A percentile compares a stretch with the other conserved stretches of the same genome.
Conservation (phyloP, 1,140 invertebrate species). For the Tribolium castaneum region DNA sequence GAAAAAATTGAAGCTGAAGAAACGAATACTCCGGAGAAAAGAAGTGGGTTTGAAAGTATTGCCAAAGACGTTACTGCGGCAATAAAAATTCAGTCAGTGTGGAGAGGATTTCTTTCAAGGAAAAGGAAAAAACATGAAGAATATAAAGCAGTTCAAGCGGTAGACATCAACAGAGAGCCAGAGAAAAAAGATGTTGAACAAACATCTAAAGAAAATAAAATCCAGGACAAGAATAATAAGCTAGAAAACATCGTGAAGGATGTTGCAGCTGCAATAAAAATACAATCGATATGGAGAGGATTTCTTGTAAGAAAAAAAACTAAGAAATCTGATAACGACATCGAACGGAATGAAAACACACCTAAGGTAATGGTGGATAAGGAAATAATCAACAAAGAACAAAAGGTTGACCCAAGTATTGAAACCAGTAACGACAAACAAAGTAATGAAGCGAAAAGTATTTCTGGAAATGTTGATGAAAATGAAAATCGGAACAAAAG, state of each 20-base stretch:
- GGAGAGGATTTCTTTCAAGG: conserved; percentile 40
- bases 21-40: neutral
- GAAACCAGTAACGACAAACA: too few relatives aligned
- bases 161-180: neutral
- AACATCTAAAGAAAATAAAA: neutral
- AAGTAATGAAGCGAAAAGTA: too few relatives aligned
- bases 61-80: conserved; percentile 14
- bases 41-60: conserved; percentile 31
- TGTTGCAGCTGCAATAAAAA: conserved; percentile 41
- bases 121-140: too few relatives aligned
- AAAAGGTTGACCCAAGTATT: conserved; percentile 13
- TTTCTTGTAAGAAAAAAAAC: conserved; percentile 42
- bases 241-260: conserved; percentile 10
- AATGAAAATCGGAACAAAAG: too few relatives aligned
- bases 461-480: too few relatives aligned
- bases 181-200: too few relatives aligned
- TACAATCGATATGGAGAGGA: conserved; percentile 47
- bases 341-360: neutral
- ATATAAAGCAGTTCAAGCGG: too few relatives aligned
- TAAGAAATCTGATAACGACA: neutral
- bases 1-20: neutral
- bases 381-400: neutral
- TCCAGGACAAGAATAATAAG: conserved; percentile 31
- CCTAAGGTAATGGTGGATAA: neutral
- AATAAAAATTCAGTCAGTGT: conserved; percentile 48